Conservation (phyloP, 2,888 invertebrate genomes). For the Eledone cirrhosa region DNA sequence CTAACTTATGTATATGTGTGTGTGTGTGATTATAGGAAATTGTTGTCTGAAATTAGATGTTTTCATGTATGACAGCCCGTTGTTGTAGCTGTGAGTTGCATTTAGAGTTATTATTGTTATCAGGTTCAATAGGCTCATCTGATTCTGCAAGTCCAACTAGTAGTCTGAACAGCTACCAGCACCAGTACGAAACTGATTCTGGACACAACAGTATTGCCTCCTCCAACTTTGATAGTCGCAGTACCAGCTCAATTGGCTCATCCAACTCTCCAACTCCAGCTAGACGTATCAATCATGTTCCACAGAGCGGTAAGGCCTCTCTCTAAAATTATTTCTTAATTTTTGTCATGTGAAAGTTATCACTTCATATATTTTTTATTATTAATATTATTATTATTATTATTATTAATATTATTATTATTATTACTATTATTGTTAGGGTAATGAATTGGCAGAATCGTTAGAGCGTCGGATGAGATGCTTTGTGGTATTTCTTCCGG, state of each 20-base stretch:
- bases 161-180: constrained; percentile 60
- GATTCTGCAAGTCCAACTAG: constrained; percentile 79
- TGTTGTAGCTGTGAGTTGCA: no score
- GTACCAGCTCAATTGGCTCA: constrained; percentile 61
- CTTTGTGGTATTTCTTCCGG: no score
- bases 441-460: no score
- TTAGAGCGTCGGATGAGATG: no score
- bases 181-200: constrained; percentile 64
- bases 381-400: no score
- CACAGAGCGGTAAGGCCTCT: constrained; percentile 36
- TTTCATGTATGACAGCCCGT: no score
- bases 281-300: constrained; percentile 48
- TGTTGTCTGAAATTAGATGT: no score
- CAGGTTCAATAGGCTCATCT: constrained; percentile 72
- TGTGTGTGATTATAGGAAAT: no score
- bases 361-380: no score
- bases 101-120: not conserved
- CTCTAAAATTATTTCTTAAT: not conserved
- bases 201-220: constrained; percentile 61
- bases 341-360: not conserved
- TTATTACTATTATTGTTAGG: no score
- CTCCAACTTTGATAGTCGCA: constrained; percentile 63
- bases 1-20: no score
- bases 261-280: constrained; percentile 45
- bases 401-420: no score